phyloP scores from a whole-genome alignment of 2,888 invertebrate species.

The Sphaerophoria rueppellii region DNA sequence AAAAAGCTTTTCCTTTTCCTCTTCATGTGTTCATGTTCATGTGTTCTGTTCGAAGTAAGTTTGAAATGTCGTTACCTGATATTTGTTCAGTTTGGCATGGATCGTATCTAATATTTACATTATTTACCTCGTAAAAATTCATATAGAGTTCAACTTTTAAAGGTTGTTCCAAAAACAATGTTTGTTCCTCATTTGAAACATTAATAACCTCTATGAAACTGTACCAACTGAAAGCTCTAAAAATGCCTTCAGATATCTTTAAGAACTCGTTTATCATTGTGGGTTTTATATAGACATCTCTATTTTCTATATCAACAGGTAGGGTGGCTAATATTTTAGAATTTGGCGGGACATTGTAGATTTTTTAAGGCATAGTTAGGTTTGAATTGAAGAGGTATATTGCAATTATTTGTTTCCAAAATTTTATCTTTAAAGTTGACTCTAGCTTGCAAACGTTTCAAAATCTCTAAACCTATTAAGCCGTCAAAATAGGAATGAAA shows the following conservation, averaged over 20 bases:
- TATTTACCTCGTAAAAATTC: constrained; percentile 3
- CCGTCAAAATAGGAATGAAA: no score
- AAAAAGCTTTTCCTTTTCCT: constrained; percentile 35
- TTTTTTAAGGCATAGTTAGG: constrained; percentile 16
- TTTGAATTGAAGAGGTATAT: not conserved
- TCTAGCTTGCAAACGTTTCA: no score
- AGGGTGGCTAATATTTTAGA: constrained; percentile 34
- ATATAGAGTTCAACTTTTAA: constrained; percentile 20
- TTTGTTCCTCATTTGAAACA: constrained; percentile 24
- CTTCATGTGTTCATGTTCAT: constrained; percentile 3
- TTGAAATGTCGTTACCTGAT: not conserved
- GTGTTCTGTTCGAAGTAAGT: constrained; percentile 21
- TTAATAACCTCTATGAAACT: constrained; percentile 42
- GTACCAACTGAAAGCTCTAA: constrained; percentile 30
- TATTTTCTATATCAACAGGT: constrained; percentile 18
- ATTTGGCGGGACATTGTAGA: constrained; percentile 18
- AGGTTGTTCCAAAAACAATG: constrained; percentile 45
- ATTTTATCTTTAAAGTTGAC: no score
- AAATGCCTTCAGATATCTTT: no score
- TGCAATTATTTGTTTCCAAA: no score
- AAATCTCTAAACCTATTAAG: no score
- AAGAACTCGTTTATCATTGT: no score
- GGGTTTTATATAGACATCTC: constrained; percentile 23
- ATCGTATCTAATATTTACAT: not conserved
- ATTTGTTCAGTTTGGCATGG: not conserved